Evolutionary conservation across 2,888 invertebrate genomes (phyloP), one percentile per base, ranked within the genome.

Genomic region (Apodemia mormo): DNA sequence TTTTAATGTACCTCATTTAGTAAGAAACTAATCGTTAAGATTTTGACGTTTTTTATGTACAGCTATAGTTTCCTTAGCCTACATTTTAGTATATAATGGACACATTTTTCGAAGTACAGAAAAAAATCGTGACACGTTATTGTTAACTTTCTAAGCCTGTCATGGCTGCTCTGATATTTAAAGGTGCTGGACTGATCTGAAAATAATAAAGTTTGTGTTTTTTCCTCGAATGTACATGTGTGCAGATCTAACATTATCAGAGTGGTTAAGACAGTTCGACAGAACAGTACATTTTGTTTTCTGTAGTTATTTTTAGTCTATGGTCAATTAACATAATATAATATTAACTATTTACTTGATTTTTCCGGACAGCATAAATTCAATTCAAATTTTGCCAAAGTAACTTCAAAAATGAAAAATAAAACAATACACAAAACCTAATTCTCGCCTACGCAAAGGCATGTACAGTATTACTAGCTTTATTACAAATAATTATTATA

Each of bases 401-500:
- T 85, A 83, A 84, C 71, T 73, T 71, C 54, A 65, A 66, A 68
- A 71, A 67, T 70, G 68, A 70, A 29, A 12, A 30, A 58, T 29
- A 1, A 5, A 56, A 30, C 10, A n/a, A 10, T 22, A 45, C 10
- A n/a, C 58, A 58, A 29, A 58, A 58, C 58, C 30, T 61, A 29
- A 33, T 61, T 49, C 49, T 49, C 33, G 61, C 61, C 61, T 73
- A 14, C 6, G 14, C 4, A 76, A 82, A 86, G 86, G 88, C 87
- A 86, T 92, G 92, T 92, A 92, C 92, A 92, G 92, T 92, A 92
- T 92, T 92, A 92, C 85, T 92, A 92, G 92, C 89, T 89, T 91
- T 91, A 91, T 87, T 90, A 89, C 61, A 90, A 90, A 84, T 85
- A 84, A 81, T 79, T 78, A 77, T 79, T 78, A 77, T 79, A 78